Evolutionary conservation across 2,113 vertebrate genomes (phyloP), one percentile per base, ranked within the genome.

Genomic region (Cephalopterus ornatus): DNA sequence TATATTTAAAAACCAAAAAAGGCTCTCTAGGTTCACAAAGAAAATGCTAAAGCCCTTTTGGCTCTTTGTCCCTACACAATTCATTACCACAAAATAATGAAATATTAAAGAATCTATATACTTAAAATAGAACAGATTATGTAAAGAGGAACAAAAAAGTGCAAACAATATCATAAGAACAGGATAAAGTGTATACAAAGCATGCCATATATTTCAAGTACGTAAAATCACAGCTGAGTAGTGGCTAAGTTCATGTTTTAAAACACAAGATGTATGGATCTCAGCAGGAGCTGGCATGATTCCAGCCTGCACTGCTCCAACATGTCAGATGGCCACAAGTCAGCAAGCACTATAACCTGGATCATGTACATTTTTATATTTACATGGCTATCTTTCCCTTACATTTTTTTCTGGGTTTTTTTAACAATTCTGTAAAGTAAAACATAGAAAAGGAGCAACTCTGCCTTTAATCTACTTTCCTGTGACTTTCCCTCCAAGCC

Each of bases 231-330:
- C 4, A 84, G 20, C 2, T 68, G 53, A 65, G 33, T 16, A 84
- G 62, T 12, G 12, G 22, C 61, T 46, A 46, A 33, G 41, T 5
- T 65, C 8, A 4, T 58, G 35, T 87, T 66, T 83, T 39, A 49
- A 53, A 74, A 72, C 18, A 44, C 0, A 0, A 30, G 13, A 11
- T 9, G 8, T 11, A 19, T 6, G 23, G 71, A 76, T 91, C 49
- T 37, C 50, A 30, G 56, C 7, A 53, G n/a, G 24, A 68, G 42
- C 55, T 55, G 44, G 21, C 49, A 39, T 4, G 22, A 80, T 39
- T 71, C 37, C 53, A 80, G 37, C 30, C 41, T 2, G 3, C 44
- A 26, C 42, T 52, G 33, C 65, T 63, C 33, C 46, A 47, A 42
- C 16, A 14, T 0, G 27, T 56, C 61, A 46, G 50, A 35, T 3